These are phyloP conservation scores for Lysandra coridon DNA, from an alignment of 2,888 invertebrate species.

Conservation along the genomic window DNA sequence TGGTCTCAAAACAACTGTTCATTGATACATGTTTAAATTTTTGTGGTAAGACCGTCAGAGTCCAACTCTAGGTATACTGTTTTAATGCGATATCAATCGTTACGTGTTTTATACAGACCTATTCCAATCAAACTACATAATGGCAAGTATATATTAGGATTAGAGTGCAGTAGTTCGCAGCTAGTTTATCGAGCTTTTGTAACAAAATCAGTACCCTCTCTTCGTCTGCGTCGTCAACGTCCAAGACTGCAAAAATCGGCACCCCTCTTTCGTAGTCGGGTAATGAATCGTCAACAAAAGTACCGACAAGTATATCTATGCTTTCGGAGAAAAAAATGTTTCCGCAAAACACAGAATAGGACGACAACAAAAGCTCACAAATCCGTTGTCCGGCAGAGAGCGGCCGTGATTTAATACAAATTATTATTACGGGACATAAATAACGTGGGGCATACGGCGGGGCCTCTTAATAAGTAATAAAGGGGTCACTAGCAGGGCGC, in stretches of 20 bases:
- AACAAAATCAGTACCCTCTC: no score
- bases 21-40: no score
- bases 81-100: no score
- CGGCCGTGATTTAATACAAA: conserved; percentile 79
- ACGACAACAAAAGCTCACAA: conserved; percentile 76
- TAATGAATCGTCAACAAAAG: background rate
- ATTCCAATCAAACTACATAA: no score
- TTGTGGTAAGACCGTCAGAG: no score
- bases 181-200: no score
- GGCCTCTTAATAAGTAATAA: conserved; percentile 80
- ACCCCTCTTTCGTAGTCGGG: background rate
- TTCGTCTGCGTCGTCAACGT: no score
- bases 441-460: conserved; percentile 67
- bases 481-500: conserved; percentile 71
- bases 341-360: conserved; percentile 55
- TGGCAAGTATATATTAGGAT: no score
- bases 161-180: no score
- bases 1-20: no score
- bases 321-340: conserved; percentile 26
- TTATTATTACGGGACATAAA: conserved; percentile 80
- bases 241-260: background rate
- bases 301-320: background rate
- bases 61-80: no score
- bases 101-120: no score
- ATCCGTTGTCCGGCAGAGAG: conserved; percentile 75